Base-by-base conservation (phyloP, 2,797 vertebrate genomes). In the Acanthornis magna region DNA sequence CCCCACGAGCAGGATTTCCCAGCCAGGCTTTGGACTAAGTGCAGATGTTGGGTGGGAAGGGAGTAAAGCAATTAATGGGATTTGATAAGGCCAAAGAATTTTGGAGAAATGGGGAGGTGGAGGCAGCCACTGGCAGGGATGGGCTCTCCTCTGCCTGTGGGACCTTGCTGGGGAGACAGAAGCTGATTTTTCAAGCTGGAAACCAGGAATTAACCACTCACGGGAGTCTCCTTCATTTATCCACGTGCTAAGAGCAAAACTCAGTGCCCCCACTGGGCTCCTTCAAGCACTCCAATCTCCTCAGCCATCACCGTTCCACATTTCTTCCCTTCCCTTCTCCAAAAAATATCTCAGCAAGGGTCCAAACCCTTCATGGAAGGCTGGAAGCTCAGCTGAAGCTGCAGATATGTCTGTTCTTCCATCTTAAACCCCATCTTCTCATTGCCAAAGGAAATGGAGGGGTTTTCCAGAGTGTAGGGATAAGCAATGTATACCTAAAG, bases 201-300 rank as follows among this genome's bases (percentile, higher is more conserved):
- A 80, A 62, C 0, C 25, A 32, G 13, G 40, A 22, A 54, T 40
- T 66, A 47, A 43, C 5, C n/a, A 58, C 54, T 57, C 5, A 3
- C 5, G 4, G 13, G 55, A 34, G 3, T 42, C 42, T 45, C 3
- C 7, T 27, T 29, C 2, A 0, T 36, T 66, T 6, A 27, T 5
- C 2, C 3, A 7, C 3, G 4, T 12, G 53, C 53, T 54, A 30
- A n/a, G 7, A 81, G 26, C 15, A 48, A 30, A 71, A 36, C 40
- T 36, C 57, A 42, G 0, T 0, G 1, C 4, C 6, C 18, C 5
- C 43, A 4, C 0, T 51, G 54, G 14, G 4, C 8, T 53, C 34
- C 36, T 22, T 8, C 63, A 15, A 9, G 21, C 72, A 76, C 6
- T 19, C 20, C 6, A 9, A 5, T 16, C 29, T 48, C 70, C 34